These are phyloP conservation scores for Caradrina clavipalpis DNA, from an alignment of 2,888 invertebrate species.

Conservation along the genomic window DNA sequence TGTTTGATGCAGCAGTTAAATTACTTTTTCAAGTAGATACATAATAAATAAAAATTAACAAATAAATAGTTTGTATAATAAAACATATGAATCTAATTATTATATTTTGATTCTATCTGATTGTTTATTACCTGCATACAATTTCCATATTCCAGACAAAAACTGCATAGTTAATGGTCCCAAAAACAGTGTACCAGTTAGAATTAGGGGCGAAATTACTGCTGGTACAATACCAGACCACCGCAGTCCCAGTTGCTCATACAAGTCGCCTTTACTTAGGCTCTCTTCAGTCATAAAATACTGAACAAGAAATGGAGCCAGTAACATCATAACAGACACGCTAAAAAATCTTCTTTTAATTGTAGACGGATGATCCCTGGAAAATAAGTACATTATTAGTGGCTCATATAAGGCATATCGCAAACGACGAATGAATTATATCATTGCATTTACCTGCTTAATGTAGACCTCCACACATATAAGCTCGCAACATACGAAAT, in stretches of 20 bases:
- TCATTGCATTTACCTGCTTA: slow-evolving; percentile 91
- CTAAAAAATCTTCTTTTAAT: slow-evolving; percentile 97
- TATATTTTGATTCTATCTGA: not conserved
- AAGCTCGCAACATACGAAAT: slow-evolving; percentile 96
- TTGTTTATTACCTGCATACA: slow-evolving; percentile 91
- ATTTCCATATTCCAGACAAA: slow-evolving; percentile 92
- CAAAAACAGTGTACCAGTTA: slow-evolving; percentile 95
- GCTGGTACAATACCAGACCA: slow-evolving; percentile 94
- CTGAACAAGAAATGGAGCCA: slow-evolving; percentile 95
- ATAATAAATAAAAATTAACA: not conserved
- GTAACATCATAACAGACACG: slow-evolving; percentile 94
- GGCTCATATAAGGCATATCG: not conserved
- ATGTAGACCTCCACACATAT: slow-evolving; percentile 95
- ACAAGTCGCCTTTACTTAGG: slow-evolving; percentile 92
- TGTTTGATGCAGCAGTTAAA: no score
- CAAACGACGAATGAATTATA: slow-evolving; percentile 8
- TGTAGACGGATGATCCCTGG: slow-evolving; percentile 96
- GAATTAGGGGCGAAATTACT: slow-evolving; percentile 93
- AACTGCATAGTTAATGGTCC: slow-evolving; percentile 95
- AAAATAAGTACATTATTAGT: slow-evolving; percentile 63
- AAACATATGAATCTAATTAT: not conserved
- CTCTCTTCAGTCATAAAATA: slow-evolving; percentile 92
- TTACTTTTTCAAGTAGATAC: no score
- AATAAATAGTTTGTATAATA: not conserved
- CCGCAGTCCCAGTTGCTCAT: slow-evolving; percentile 94